Conservation (phyloP, 2,888 invertebrate genomes). For the Drosophila neonasuta region DNA sequence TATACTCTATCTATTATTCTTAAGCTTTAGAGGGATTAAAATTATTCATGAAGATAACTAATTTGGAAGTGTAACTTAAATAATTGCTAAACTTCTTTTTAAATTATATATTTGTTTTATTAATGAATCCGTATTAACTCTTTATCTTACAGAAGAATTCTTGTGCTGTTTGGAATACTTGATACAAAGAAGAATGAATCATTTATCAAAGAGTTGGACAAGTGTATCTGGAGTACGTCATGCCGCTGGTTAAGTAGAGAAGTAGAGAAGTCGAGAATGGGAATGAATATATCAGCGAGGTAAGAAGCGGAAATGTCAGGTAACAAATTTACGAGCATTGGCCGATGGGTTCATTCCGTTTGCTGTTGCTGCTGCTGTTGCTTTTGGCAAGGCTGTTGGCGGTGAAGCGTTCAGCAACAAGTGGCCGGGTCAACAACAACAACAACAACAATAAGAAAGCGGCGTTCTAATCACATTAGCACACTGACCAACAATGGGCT, state of each 20-base stretch:
- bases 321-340: constrained; percentile 62
- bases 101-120: too few species aligned
- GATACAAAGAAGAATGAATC: not conserved
- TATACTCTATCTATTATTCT: too few species aligned
- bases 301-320: constrained; percentile 61
- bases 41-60: too few species aligned
- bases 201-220: not conserved
- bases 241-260: not conserved
- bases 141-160: too few species aligned
- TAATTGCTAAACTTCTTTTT: too few species aligned
- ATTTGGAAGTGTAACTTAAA: too few species aligned
- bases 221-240: constrained; percentile 3
- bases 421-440: constrained; percentile 54
- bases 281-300: constrained; percentile 18
- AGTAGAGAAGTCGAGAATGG: not conserved
- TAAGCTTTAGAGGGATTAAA: too few species aligned
- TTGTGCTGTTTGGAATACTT: too few species aligned
- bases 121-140: too few species aligned
- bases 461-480: constrained; percentile 70
- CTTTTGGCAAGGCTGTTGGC: constrained; percentile 51
- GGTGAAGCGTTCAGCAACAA: constrained; percentile 64
- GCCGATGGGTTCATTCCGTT: constrained; percentile 32
- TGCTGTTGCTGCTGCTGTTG: not conserved
- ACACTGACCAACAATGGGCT: constrained; percentile 69
- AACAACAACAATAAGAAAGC: not conserved